Percentiles rank a stretch among this genome's conserved stretches.
phyloP scores from a whole-genome alignment of 1,140 invertebrate genomes.

The Drosophila takahashii region DNA sequence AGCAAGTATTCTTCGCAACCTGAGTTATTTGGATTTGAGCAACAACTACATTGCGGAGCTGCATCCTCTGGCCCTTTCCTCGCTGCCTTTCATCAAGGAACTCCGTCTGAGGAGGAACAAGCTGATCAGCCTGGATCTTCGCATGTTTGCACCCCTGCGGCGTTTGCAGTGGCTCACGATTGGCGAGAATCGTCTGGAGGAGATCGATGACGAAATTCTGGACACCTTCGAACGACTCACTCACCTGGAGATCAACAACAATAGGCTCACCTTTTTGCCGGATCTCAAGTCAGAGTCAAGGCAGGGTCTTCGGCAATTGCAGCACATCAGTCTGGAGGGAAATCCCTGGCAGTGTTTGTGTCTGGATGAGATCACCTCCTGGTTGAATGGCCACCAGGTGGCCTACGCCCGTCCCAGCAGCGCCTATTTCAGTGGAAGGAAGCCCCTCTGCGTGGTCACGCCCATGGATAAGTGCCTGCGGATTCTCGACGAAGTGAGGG shows the following conservation, averaged over 20 bases:
- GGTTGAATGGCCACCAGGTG: constrained; percentile 53
- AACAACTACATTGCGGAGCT: constrained; percentile 60
- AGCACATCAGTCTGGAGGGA: constrained; percentile 66
- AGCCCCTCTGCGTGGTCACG: constrained; percentile 75
- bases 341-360: constrained; percentile 83
- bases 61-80: constrained; percentile 60
- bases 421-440: constrained; percentile 66
- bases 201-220: constrained; percentile 54
- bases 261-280: constrained; percentile 67
- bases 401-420: constrained; percentile 51
- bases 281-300: constrained; percentile 17
- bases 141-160: constrained; percentile 67
- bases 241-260: constrained; percentile 74
- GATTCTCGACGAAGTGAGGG: constrained; percentile 46
- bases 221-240: constrained; percentile 37
- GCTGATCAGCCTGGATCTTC: constrained; percentile 56
- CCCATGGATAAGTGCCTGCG: constrained; percentile 60
- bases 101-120: constrained; percentile 64
- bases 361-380: constrained; percentile 66
- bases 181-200: constrained; percentile 61
- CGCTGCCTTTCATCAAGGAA: constrained; percentile 60
- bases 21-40: constrained; percentile 57
- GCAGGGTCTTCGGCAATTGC: constrained; percentile 35
- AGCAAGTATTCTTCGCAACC: constrained; percentile 14
- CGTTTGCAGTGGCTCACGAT: constrained; percentile 60